Evolutionary conservation across 2,888 invertebrate species (phyloP).

Genomic region (Carcina quercana): DNA sequence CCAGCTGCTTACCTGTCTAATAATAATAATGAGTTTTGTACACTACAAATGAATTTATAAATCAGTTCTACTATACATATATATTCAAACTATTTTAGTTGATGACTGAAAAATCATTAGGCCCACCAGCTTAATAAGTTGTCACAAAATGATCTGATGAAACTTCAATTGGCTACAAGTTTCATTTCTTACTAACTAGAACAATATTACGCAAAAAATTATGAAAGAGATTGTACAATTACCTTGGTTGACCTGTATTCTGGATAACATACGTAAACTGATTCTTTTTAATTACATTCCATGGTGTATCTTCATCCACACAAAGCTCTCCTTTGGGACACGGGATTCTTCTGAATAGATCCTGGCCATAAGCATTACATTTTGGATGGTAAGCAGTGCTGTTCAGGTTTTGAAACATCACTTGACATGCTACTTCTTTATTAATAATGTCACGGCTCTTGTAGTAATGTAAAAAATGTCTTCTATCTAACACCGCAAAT

Average conservation of each 20-base stretch:
- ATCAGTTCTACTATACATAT: too few relatives aligned
- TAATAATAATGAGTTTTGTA: too few relatives aligned
- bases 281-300: constrained; percentile 88
- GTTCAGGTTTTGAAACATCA: constrained; percentile 91
- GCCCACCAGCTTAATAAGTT: too few relatives aligned
- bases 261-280: constrained; percentile 97
- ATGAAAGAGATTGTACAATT: constrained; percentile 18
- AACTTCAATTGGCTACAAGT: too few relatives aligned
- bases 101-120: too few relatives aligned
- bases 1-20: too few relatives aligned
- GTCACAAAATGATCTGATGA: too few relatives aligned
- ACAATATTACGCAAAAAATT: too few relatives aligned
- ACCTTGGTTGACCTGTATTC: constrained; percentile 93
- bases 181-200: too few relatives aligned
- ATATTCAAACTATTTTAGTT: too few relatives aligned
- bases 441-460: constrained; percentile 79
- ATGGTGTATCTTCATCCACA: constrained; percentile 88
- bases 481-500: constrained; percentile 92
- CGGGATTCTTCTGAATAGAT: constrained; percentile 89
- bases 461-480: constrained; percentile 92
- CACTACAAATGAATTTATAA: too few relatives aligned
- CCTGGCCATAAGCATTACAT: constrained; percentile 84
- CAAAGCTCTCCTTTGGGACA: constrained; percentile 86
- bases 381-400: constrained; percentile 87
- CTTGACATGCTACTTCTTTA: constrained; percentile 84